Conservation (phyloP, 2,888 invertebrate species). For the Drosophila infuscata region DNA sequence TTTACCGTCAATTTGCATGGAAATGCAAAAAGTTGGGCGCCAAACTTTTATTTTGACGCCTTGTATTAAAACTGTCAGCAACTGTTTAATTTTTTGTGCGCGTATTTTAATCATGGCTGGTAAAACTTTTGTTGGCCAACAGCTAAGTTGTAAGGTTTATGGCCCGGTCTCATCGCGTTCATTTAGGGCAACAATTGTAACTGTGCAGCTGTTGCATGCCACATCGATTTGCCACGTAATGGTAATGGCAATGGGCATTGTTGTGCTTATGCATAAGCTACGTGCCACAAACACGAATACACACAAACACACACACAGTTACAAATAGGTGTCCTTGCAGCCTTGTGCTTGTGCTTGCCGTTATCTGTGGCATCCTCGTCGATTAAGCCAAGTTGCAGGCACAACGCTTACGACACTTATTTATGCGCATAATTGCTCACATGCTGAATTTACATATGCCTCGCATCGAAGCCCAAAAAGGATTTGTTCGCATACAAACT, state of each 20-base stretch:
- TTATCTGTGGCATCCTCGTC: conserved; percentile 46
- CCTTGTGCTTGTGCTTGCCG: not conserved
- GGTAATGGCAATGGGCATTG: conserved; percentile 43
- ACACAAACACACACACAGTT: not conserved
- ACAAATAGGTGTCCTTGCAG: conserved; percentile 17
- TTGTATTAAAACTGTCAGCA: conserved; percentile 70
- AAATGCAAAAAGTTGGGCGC: conserved; percentile 39
- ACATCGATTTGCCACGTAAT: conserved; percentile 60
- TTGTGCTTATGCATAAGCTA: conserved; percentile 75
- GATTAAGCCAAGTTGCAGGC: conserved; percentile 56
- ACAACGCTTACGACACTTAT: conserved; percentile 47
- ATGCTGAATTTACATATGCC: conserved; percentile 67
- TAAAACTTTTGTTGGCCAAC: conserved; percentile 10
- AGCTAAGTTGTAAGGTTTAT: conserved; percentile 8
- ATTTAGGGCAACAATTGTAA: conserved; percentile 62
- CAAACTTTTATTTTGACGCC: conserved; percentile 60
- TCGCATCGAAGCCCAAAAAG: conserved; percentile 42
- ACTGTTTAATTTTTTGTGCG: conserved; percentile 31
- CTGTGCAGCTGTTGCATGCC: conserved; percentile 77
- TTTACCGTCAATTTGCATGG: conserved; percentile 41
- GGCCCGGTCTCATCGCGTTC: conserved; percentile 20
- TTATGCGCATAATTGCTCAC: conserved; percentile 76
- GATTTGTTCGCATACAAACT: conserved; percentile 67
- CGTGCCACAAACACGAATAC: conserved; percentile 35
- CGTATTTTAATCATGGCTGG: conserved; percentile 50